Evolutionary conservation across 1,140 invertebrate species (phyloP), one percentile per base, ranked within the genome.

Genomic region (Eueides isabella): DNA sequence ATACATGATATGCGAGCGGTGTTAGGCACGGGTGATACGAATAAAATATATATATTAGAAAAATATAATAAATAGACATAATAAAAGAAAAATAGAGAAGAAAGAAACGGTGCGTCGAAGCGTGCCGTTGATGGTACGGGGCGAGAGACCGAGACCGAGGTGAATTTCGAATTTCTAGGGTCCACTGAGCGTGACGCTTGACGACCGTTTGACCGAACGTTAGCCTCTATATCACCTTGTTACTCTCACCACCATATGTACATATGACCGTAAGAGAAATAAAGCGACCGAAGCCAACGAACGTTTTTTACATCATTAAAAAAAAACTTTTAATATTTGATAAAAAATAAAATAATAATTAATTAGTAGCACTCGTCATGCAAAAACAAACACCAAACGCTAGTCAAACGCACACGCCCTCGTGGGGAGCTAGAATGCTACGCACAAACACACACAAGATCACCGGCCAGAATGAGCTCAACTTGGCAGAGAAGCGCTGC

Each of bases 391-490:
- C 41, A 79, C 70, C 81, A 85, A 87, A 90, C 88, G 85, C 77
- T 81, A 83, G 86, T 87, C 88, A 88, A 86, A 87, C 84, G 80
- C 71, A 81, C 81, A 77, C 86, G 80, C 80, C 76, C 66, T 74
- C 79, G 80, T 72, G 87, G 82, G 82, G 86, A 85, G 84, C 85
- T 75, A 86, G 83, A 85, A 80, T 76, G 82, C 84, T 85, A 87
- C 86, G 81, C 88, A 48, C 41, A 88, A 88, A 88, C 87, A 92
- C 89, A 92, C 90, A 92, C 90, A 90, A 89, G 69, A 92, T 86
- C 90, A 83, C 88, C 90, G 91, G 87, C 91, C 91, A 93, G 91
- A 85, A 71, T 89, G 89, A 92, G 88, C 89, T 91, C 72, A 76
- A 72, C 67, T 78, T 75, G 72, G 41, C 63, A 72, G 68, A 77